Evolutionary conservation across 2,888 invertebrate species (phyloP), one percentile per base, ranked within the genome.

Genomic region (Amblyjoppa proteus): DNA sequence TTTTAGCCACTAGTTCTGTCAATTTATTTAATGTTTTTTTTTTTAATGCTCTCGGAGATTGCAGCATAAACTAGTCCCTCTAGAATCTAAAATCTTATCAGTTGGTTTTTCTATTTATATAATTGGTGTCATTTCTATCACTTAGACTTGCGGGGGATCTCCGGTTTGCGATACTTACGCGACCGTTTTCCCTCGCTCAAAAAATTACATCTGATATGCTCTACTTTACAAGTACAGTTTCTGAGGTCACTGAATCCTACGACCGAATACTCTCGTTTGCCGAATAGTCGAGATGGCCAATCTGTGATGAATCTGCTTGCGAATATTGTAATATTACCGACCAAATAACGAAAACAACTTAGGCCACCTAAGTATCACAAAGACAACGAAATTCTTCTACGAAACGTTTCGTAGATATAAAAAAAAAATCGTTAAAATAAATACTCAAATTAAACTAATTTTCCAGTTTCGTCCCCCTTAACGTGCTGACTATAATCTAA

Each of bases 41-140:
- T 38, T 41, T 41, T 11, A 3, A 45, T 38, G 38, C 68, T 68
- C 34, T 51, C 13, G 51, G 58, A 61, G 25, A 64, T 68, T 68
- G 82, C 66, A 58, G 49, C 28, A 58, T 45, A 56, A 78, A 20
- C 53, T 76, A 49, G 51, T 76, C 53, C 70, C 16, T 66, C 83
- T 85, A 81, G 70, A 75, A 56, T 70, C 80, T 87, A 85, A 73
- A 73, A 83, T 83, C 61, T 68, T 78, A 68, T 79, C 78, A 81
- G 69, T 83, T 83, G 77, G 78, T 85, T 41, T 38, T 11, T 41
- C 74, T 84, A 85, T 69, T 31, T 31, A 31, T 64, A 64, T 82
- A 84, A 80, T 84, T 80, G 80, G 79, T 80, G 80, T 84, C 84
- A 76, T 80, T 80, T 75, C 84, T 80, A 85, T 81, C 81, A 78